Evolutionary conservation across 2,888 invertebrate species (phyloP), one percentile per base, ranked within the genome.

Genomic region (Drosophila anomalipes): DNA sequence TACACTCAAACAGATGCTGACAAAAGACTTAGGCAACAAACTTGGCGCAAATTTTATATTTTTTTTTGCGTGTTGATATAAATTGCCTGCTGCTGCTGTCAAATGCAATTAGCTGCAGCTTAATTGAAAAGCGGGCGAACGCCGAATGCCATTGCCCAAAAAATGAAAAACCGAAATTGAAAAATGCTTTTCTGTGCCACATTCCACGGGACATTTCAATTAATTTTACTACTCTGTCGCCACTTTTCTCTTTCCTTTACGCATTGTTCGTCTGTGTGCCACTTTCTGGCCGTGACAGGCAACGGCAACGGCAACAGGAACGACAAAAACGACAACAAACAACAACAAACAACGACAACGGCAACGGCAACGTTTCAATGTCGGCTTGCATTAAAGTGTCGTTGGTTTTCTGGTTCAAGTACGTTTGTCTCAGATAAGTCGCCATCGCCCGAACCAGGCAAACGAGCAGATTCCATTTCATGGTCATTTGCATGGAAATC

Each of bases 401-500:
- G 90, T 79, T 86, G 82, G 89, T 79, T 91, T 90, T 91, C 90
- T 91, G 92, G 91, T 91, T 91, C 92, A 91, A 91, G 92, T 91
- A 91, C 91, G 92, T 90, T 90, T 83, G 82, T 72, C 79, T 75
- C 81, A 78, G 81, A 75, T 79, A 81, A 81, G 79, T 79, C 65
- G 77, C 58, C 69, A 58, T 60, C 67, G 80, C 70, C 70, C 72
- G 58, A 54, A 49, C 49, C 74, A 57, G 56, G 76, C 70, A 70
- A 73, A 66, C 74, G 62, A 77, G 83, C 79, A 86, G 86, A 91
- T 90, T 85, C 83, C 83, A 77, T 86, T 91, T 91, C 91, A 91
- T 91, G 91, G 91, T 86, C 91, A 91, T 91, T 91, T 91, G 91
- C 91, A 91, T 91, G 91, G 77, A 90, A 90, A 90, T 91, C 87